Evolutionary conservation across 2,888 invertebrate species (phyloP).

Genomic region (Coelinius sp.): DNA sequence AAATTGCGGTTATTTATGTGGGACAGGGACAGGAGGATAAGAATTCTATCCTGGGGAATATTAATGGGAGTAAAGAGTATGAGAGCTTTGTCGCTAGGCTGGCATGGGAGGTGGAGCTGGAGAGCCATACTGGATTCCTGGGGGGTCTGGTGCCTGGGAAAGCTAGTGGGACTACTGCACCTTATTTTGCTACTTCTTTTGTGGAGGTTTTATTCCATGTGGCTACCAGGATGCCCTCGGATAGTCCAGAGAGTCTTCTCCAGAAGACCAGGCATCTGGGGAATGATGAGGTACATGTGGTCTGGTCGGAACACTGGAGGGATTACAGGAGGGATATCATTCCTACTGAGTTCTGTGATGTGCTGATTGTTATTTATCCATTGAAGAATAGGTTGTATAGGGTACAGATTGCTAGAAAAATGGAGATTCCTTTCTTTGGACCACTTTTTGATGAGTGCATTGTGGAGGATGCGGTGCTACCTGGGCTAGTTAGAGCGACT

Average conservation of each 20-base stretch:
- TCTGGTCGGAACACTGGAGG: conserved; percentile 98
- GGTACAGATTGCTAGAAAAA: conserved; percentile 84
- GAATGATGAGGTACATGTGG: conserved; percentile 98
- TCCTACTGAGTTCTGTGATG: conserved; percentile 99
- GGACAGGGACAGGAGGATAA: conserved; percentile 98
- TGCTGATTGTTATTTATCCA: conserved; percentile 96
- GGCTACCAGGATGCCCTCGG: conserved; percentile 95
- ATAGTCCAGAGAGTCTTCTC: conserved; percentile 87
- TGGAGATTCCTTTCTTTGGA: conserved; percentile 88
- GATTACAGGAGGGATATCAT: conserved; percentile 97
- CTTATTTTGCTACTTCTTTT: conserved; percentile 94
- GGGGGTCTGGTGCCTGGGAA: conserved; percentile 94
- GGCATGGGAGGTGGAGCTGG: conserved; percentile 90
- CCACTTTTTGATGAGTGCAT: conserved; percentile 95
- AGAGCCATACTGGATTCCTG: conserved; percentile 94
- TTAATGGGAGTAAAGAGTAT: conserved; percentile 92
- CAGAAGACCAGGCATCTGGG: conserved; percentile 96
- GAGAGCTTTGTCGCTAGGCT: conserved; percentile 85
- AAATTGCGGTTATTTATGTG: conserved; percentile 98
- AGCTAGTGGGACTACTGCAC: conserved; percentile 92
- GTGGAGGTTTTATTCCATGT: conserved; percentile 97
- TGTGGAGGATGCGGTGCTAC: conserved; percentile 80
- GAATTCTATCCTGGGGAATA: conserved; percentile 91
- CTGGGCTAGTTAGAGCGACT: conserved; percentile 90
- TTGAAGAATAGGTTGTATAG: conserved; percentile 88